Conservation (phyloP, 2,113 vertebrate genomes). For the Macroglossus sobrinus region DNA sequence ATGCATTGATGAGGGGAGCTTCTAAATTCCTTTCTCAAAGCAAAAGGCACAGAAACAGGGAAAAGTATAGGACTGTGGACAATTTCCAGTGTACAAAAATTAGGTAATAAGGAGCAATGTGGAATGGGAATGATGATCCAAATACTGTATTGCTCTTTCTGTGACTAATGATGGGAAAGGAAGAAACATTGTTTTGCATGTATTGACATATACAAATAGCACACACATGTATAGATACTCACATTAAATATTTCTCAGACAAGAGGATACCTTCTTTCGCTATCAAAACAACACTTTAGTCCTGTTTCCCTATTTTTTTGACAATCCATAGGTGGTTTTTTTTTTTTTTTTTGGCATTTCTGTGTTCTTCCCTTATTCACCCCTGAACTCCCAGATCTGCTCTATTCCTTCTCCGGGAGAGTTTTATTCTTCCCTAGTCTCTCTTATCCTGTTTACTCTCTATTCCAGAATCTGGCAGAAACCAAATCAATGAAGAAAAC, state of each 20-base stretch:
- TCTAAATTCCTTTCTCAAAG: neutral
- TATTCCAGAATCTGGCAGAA: constrained; percentile 52
- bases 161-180: neutral
- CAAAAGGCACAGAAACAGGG: neutral
- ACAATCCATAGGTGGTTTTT: neutral
- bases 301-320: neutral
- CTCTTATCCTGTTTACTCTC: constrained; percentile 9
- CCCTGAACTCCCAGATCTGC: constrained; percentile 36
- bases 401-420: constrained; percentile 22
- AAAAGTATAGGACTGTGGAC: neutral
- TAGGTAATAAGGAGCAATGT: neutral
- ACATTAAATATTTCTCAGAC: neutral
- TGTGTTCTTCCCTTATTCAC: neutral
- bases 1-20: no score
- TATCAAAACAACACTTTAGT: accelerated
- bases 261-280: neutral
- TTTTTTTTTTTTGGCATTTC: neutral
- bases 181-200: neutral
- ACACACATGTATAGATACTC: neutral
- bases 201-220: no score
- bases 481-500: constrained; percentile 61
- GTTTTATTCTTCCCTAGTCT: constrained; percentile 57
- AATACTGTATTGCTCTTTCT: neutral
- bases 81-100: neutral
- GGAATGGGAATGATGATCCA: no score